Base-by-base conservation (phyloP, 1,140 invertebrate species). In the Tetraneura akinire region DNA sequence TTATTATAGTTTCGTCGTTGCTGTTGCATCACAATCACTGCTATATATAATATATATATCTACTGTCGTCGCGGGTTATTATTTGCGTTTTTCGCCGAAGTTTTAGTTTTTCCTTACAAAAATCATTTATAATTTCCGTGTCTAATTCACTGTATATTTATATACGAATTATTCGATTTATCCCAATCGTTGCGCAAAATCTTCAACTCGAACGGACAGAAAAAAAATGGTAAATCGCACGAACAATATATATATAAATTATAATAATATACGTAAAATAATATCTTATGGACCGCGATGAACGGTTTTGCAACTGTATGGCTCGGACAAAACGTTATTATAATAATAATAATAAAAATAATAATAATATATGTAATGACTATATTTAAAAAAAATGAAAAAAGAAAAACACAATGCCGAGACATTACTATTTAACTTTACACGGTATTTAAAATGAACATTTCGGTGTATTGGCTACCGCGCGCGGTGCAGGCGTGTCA, bases 151-250 rank as follows among this genome's bases (percentile, higher is more conserved):
- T 21, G 10, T n/a, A 70, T 70, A 26, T 70, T 47, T 70, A n/a
- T n/a, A 47, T 70, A 70, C 66, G 45, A 70, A 70, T 11, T 6
- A 70, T 70, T 70, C 42, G 45, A 47, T 68, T 64, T n/a, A 68
- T 21, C 37, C 42, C 66, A 14, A 70, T 70, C n/a, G n/a, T n/a
- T 37, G 29, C 29, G 42, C 9, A 70, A 70, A 70, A 70, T 68
- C n/a, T n/a, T 68, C 10, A 23, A 47, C 42, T 68, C 11, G 2
- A 10, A 37, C 37, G 11, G 32, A 68, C 21, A 68, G n/a, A n/a
- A n/a, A n/a, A n/a, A n/a, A 0, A 47, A 68, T 42, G 11, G n/a
- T 23, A 26, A 57, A 57, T 13, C 21, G 37, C 37, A 70, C 66
- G 37, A 45, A 6, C n/a, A 13, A 42, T 49, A 49, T 5, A 70